Conservation (phyloP, 2,113 vertebrate genomes). For the Melanerpes formicivorus region DNA sequence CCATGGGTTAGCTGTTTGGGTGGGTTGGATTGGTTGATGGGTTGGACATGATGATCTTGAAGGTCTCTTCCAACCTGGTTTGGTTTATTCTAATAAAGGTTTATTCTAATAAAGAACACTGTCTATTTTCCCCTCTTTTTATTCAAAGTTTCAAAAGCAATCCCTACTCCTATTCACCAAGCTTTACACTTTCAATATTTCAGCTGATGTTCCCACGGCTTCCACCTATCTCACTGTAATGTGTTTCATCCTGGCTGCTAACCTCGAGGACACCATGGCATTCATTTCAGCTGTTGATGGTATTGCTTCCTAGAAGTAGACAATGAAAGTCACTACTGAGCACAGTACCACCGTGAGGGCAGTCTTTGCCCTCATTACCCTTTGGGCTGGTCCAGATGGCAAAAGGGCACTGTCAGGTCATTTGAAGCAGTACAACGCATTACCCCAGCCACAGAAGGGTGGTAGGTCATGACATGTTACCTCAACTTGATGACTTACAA, state of each 20-base stretch:
- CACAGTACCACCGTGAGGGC: not conserved
- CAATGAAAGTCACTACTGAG: not conserved
- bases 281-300: not conserved
- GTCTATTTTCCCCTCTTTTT: not conserved
- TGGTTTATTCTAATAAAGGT: no score
- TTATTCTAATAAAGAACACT: no score
- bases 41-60: no score
- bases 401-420: not conserved
- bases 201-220: not conserved
- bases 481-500: not conserved
- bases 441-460: not conserved
- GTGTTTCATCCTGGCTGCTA: not conserved
- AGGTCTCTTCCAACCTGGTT: no score
- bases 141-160: not conserved
- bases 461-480: not conserved
- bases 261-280: not conserved
- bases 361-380: not conserved
- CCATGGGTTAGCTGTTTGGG: no score
- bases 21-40: no score
- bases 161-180: not conserved
- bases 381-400: not conserved
- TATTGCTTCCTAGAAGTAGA: not conserved
- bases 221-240: not conserved
- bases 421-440: not conserved
- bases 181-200: not conserved